Conservation (phyloP, 2,888 invertebrate species). For the Isoperla grammatica region DNA sequence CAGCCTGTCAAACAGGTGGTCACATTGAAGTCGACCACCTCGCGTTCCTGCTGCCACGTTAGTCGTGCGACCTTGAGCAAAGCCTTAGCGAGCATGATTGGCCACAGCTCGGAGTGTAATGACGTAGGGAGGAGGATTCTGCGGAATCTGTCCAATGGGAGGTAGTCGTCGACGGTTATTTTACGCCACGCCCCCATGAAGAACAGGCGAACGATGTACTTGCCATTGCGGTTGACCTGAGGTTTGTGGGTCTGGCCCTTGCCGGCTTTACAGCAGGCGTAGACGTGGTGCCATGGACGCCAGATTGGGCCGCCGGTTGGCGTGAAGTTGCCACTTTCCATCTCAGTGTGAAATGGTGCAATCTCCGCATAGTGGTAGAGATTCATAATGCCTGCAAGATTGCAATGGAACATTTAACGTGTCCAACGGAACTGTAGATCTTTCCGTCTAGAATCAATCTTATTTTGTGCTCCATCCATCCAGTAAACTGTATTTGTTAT, state of each 20-base stretch:
- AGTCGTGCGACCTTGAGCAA: slow-evolving; percentile 44
- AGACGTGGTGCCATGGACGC: slow-evolving; percentile 28
- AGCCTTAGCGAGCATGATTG: slow-evolving; percentile 43
- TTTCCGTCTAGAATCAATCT: too few species aligned
- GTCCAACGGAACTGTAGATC: too few species aligned
- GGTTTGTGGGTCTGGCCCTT: slow-evolving; percentile 16
- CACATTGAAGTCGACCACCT: slow-evolving; percentile 44
- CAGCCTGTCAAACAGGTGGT: slow-evolving; percentile 46
- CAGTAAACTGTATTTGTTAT: too few species aligned
- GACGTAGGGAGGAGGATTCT: slow-evolving; percentile 41
- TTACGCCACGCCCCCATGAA: slow-evolving; percentile 48
- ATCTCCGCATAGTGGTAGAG: slow-evolving; percentile 3
- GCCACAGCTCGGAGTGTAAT: slow-evolving; percentile 44
- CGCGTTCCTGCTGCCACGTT: slow-evolving; percentile 40
- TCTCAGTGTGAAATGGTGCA: neutral
- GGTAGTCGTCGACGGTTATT: slow-evolving; percentile 45
- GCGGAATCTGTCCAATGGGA: slow-evolving; percentile 43
- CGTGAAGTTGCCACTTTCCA: neutral
- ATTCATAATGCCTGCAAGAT: neutral
- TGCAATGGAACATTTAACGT: too few species aligned
- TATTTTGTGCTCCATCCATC: too few species aligned
- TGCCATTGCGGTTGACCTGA: slow-evolving; percentile 37
- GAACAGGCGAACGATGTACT: slow-evolving; percentile 46
- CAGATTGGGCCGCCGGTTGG: slow-evolving; percentile 18
- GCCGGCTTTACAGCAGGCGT: slow-evolving; percentile 23